Conservation (phyloP, 2,113 vertebrate genomes). For the Glaucidium brasilianum region DNA sequence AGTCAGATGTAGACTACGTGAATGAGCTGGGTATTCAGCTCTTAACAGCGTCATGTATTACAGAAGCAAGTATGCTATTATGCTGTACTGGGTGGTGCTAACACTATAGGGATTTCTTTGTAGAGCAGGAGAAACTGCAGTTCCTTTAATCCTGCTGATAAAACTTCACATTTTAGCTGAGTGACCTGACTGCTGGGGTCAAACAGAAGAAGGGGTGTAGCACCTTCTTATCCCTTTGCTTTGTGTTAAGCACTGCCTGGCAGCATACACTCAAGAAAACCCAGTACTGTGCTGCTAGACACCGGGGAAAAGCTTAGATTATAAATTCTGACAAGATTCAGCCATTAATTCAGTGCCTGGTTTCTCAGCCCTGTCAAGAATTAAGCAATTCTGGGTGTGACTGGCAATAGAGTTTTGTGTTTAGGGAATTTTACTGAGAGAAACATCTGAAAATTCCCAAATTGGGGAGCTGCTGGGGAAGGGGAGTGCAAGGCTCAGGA, state of each 20-base stretch:
- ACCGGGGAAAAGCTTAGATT: not conserved
- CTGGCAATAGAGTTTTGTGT: not conserved
- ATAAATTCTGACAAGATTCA: constrained; percentile 20
- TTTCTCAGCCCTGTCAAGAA: not conserved
- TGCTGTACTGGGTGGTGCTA: not conserved
- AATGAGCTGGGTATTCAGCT: rapidly evolving
- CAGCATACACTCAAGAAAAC: not conserved
- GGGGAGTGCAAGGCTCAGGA: not conserved
- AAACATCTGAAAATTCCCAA: constrained; percentile 4
- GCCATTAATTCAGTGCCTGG: not conserved
- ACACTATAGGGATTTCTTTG: not conserved
- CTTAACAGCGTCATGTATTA: not conserved
- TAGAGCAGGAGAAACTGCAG: not conserved
- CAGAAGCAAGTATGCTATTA: not conserved
- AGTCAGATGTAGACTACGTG: not conserved
- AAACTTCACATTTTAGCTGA: not conserved
- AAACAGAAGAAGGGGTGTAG: not conserved
- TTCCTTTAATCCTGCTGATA: not conserved
- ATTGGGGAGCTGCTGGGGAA: not conserved
- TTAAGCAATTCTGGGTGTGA: constrained; percentile 56
- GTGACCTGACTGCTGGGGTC: not conserved
- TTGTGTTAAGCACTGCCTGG: not conserved
- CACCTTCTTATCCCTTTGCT: not conserved
- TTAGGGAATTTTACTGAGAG: not conserved
- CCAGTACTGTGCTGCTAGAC: not conserved